Conservation (phyloP, 2,888 invertebrate species). For the Netelia fuscicornis region DNA sequence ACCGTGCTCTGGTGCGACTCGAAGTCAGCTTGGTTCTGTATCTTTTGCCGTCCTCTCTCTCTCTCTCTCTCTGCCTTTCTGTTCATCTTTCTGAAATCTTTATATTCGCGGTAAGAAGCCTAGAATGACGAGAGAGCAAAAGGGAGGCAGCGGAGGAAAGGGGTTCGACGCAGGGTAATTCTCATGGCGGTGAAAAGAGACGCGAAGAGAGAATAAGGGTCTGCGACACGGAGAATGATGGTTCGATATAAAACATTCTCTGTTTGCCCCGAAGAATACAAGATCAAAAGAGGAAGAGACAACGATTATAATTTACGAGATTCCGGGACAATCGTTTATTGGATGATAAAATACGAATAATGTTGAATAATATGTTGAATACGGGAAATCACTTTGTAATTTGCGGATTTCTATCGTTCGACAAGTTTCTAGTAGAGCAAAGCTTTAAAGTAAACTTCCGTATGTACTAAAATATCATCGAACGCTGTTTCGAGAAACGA, state of each 20-base stretch:
- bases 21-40: constrained; percentile 15
- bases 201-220: not conserved
- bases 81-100: constrained; percentile 56
- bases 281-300: not conserved
- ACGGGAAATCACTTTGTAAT: too few species aligned
- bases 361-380: too few species aligned
- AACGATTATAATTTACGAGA: not conserved
- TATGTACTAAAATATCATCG: too few species aligned
- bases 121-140: constrained; percentile 34
- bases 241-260: constrained; percentile 1
- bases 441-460: too few species aligned
- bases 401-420: too few species aligned
- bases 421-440: too few species aligned
- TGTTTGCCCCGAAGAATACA: not conserved
- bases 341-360: too few species aligned
- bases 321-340: too few species aligned
- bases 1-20: constrained; percentile 8
- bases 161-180: not conserved
- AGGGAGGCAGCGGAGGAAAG: not conserved
- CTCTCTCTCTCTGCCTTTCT: not conserved
- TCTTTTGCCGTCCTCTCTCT: constrained; percentile 5
- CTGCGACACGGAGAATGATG: not conserved
- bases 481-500: too few species aligned
- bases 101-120: constrained; percentile 39
- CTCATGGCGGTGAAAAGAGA: not conserved